phyloP scores from a whole-genome alignment of 2,797 vertebrate species.

The Cuniculus paca region DNA sequence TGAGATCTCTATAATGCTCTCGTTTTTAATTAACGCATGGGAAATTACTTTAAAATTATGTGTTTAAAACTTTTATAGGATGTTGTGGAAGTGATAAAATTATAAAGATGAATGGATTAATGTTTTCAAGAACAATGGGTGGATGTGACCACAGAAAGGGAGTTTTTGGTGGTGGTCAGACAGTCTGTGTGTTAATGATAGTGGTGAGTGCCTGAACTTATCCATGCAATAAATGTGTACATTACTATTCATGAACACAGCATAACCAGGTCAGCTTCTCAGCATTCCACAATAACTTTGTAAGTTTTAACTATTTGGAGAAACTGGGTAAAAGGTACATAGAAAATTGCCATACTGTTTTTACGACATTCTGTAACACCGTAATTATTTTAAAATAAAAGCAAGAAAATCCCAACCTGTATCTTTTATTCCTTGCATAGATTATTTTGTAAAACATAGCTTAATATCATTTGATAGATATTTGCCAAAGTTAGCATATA shows the following conservation, averaged over 20 bases:
- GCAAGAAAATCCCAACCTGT: not conserved
- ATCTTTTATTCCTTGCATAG: not conserved
- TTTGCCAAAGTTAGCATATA: not conserved
- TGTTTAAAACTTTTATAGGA: not conserved
- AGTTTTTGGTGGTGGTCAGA: not conserved
- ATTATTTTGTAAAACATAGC: not conserved
- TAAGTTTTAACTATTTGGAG: not conserved
- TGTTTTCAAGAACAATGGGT: not conserved
- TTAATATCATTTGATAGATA: slow-evolving; percentile 17
- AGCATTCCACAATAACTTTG: not conserved
- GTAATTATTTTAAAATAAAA: slow-evolving; percentile 12
- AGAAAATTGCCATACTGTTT: not conserved
- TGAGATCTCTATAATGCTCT: not conserved
- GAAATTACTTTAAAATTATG: not conserved
- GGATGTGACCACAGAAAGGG: not conserved
- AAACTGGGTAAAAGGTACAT: not conserved
- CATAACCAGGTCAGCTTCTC: not conserved
- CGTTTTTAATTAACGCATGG: not conserved
- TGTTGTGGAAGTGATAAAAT: slow-evolving; percentile 8
- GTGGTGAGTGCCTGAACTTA: not conserved
- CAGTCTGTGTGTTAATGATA: not conserved
- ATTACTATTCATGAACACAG: not conserved
- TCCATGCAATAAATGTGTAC: not conserved
- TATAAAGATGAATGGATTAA: not conserved
- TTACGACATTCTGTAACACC: not conserved